phyloP scores from a whole-genome alignment of 2,888 invertebrate genomes.

The Lochmaea crataegi region DNA sequence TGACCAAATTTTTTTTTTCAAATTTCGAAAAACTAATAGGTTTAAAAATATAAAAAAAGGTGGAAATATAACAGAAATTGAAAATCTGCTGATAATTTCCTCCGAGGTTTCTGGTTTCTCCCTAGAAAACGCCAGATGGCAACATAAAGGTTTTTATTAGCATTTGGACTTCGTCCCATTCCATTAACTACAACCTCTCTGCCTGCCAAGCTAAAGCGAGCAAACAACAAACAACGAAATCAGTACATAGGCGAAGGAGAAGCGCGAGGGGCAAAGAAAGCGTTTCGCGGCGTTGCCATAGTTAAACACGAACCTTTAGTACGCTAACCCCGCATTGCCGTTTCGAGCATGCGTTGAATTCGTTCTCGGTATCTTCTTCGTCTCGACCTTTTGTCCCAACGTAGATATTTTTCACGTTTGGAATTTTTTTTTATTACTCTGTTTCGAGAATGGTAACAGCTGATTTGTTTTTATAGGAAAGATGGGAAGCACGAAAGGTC shows the following conservation, averaged over 20 bases:
- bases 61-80: neutral
- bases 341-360: slow-evolving; percentile 36
- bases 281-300: slow-evolving; percentile 43
- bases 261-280: slow-evolving; percentile 37
- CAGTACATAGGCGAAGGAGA: slow-evolving; percentile 25
- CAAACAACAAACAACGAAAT: slow-evolving; percentile 15
- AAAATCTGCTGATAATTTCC: neutral
- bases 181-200: slow-evolving; percentile 23
- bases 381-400: slow-evolving; percentile 41
- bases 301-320: slow-evolving; percentile 30
- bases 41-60: neutral
- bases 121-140: slow-evolving; percentile 13
- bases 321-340: slow-evolving; percentile 12
- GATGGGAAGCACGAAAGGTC: slow-evolving; percentile 9
- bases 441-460: neutral
- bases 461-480: neutral
- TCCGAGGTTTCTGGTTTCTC: slow-evolving; percentile 16
- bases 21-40: neutral
- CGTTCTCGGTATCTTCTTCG: slow-evolving; percentile 11
- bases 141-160: slow-evolving; percentile 19
- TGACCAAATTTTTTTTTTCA: neutral
- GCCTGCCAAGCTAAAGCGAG: slow-evolving; percentile 22
- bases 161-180: slow-evolving; percentile 45
- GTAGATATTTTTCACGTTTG: slow-evolving; percentile 46
- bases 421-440: slow-evolving; percentile 22